Evolutionary conservation across 2,113 vertebrate genomes (phyloP), one percentile per base, ranked within the genome.

Genomic region (Siniperca chuatsi): DNA sequence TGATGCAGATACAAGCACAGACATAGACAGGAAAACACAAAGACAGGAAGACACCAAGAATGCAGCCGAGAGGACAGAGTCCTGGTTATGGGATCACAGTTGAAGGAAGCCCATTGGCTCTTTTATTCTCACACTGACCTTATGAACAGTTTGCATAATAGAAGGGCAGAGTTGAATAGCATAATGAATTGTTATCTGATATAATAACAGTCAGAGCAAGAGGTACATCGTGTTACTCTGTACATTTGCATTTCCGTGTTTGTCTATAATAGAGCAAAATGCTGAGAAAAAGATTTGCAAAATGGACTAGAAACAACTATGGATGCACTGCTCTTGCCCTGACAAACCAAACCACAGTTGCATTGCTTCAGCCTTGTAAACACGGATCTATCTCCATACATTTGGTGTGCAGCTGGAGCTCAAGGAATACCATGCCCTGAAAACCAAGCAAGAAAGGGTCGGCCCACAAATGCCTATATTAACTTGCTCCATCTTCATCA

Each of bases 121-220:
- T 57, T 29, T 88, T 23, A 77, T 82, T 62, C 73, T 72, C 37
- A 81, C 48, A 57, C 9, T 71, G 66, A 83, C 83, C 78, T 85
- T 29, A 55, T 66, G 52, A 71, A 29, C 44, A 4, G 1, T 20
- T 61, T 78, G 25, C 20, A n/a, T 8, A 84, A 87, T 12, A 12
- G 4, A 35, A 44, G 66, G 29, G 68, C n/a, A 77, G 10, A 81
- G 67, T 40, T 61, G 67, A 77, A 21, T 20, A 60, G 62, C 60
- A 54, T 64, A 54, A 9, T 35, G 33, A 35, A 65, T 73, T 58
- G 18, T 68, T 44, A 64, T 44, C 48, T 65, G 4, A 42, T 72
- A 40, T 25, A 71, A 68, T 55, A 48, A 75, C 48, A 40, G 55
- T 23, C 20, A 29, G 15, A 58, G 62, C 5, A 77, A 42, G 40